Evolutionary conservation across 35 echinoderm and acorn worm genomes (phyloP).

Genomic region (Strongylocentrotus purpuratus): DNA sequence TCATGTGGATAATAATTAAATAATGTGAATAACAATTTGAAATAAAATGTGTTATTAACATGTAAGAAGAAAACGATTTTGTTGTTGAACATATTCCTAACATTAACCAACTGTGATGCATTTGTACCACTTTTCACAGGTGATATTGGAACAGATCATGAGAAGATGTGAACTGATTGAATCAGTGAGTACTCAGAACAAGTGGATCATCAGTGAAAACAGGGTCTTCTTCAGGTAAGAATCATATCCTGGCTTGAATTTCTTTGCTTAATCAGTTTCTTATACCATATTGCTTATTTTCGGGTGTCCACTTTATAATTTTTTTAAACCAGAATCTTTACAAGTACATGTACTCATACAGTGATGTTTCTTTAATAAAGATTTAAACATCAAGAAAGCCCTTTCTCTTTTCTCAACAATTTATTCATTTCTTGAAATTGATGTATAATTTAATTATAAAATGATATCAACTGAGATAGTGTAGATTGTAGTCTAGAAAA

Average conservation of each 20-base stretch:
- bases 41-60: no score
- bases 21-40: no score
- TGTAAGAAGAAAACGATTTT: no score
- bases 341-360: not conserved
- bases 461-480: not conserved
- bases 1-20: no score
- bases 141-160: constrained; percentile 1
- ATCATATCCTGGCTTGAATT: no score
- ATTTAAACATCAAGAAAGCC: no score
- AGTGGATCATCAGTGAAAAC: not conserved
- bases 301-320: not conserved
- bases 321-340: not conserved
- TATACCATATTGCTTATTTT: not conserved
- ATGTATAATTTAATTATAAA: not conserved
- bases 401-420: no score
- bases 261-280: no score
- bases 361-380: no score
- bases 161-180: constrained; percentile 23
- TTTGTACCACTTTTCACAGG: not conserved
- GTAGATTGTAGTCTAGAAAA: not conserved
- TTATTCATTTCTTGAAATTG: no score
- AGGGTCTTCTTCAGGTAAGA: constrained; percentile 24
- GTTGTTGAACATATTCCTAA: not conserved
- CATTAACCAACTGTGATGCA: not conserved
- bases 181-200: not conserved